These are phyloP conservation scores for Tauraco hartlaubi DNA, from an alignment of 2,797 vertebrate species.

Conservation along the genomic window DNA sequence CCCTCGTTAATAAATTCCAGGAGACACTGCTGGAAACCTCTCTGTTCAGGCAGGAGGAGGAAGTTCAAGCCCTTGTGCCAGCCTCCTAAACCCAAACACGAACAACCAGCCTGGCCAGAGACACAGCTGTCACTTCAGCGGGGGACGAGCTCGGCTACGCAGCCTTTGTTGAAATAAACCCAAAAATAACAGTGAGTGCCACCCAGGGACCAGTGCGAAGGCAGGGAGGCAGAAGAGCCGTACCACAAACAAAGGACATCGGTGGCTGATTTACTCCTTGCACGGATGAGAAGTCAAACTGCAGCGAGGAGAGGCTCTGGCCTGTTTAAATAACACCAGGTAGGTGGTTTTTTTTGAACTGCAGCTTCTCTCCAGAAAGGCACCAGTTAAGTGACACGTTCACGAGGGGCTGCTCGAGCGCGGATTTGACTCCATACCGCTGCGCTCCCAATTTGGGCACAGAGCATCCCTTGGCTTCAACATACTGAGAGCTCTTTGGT, in stretches of 20 bases:
- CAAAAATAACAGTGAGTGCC: slow-evolving; percentile 37
- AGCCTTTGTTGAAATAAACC: slow-evolving; percentile 24
- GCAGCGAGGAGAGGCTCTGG: neutral
- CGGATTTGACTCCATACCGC: neutral
- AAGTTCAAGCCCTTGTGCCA: neutral
- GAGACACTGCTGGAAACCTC: neutral
- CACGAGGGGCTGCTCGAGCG: neutral
- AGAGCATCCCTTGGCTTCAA: neutral
- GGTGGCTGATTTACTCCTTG: neutral
- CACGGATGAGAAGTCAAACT: neutral
- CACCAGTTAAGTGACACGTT: neutral
- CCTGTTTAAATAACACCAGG: neutral
- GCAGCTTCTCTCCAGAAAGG: neutral
- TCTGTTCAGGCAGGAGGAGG: neutral
- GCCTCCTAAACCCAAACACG: neutral
- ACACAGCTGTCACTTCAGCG: neutral
- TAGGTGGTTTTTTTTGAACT: neutral
- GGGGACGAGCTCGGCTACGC: neutral
- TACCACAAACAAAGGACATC: neutral
- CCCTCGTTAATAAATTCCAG: neutral
- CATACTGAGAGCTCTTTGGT: neutral
- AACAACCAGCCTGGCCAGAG: neutral
- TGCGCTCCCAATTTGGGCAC: neutral
- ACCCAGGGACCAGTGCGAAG: neutral
- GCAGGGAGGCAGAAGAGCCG: slow-evolving; percentile 5